Conservation (phyloP, 2,113 vertebrate genomes). For the Charadrius vociferus region DNA sequence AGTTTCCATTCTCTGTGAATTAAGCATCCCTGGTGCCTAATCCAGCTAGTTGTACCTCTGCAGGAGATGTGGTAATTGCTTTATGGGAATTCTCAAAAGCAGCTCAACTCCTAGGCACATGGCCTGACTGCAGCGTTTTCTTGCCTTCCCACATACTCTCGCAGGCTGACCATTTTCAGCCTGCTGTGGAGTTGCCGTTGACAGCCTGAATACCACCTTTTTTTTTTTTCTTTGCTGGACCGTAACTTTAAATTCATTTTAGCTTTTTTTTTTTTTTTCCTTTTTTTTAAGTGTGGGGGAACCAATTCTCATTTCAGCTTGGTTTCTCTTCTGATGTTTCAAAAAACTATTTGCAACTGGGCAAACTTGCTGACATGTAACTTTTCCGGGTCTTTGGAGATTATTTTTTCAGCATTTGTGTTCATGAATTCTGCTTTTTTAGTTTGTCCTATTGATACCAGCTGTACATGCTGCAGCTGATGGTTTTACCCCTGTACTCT, state of each 20-base stretch:
- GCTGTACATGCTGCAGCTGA: not conserved
- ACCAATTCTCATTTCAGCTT: not conserved
- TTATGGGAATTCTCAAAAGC: not conserved
- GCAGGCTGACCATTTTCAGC: not conserved
- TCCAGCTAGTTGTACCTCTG: not conserved
- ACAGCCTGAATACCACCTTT: not conserved
- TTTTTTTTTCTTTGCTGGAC: not conserved
- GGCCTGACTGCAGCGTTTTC: not conserved
- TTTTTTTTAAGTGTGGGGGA: no score
- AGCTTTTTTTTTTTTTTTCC: no score
- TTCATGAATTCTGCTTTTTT: not conserved
- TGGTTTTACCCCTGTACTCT: not conserved
- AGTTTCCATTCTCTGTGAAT: not conserved
- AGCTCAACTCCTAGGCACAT: not conserved
- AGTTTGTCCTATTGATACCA: not conserved
- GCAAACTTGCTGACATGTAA: not conserved
- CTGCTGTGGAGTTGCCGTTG: not conserved
- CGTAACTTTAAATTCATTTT: not conserved
- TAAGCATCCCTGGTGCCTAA: not conserved
- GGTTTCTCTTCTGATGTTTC: not conserved
- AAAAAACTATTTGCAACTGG: not conserved
- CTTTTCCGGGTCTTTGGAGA: not conserved
- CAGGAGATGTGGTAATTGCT: not conserved
- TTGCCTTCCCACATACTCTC: not conserved
- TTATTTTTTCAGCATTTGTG: slow-evolving; percentile 17